Conservation (phyloP, 2,888 invertebrate genomes). For the Tethea ocularis region DNA sequence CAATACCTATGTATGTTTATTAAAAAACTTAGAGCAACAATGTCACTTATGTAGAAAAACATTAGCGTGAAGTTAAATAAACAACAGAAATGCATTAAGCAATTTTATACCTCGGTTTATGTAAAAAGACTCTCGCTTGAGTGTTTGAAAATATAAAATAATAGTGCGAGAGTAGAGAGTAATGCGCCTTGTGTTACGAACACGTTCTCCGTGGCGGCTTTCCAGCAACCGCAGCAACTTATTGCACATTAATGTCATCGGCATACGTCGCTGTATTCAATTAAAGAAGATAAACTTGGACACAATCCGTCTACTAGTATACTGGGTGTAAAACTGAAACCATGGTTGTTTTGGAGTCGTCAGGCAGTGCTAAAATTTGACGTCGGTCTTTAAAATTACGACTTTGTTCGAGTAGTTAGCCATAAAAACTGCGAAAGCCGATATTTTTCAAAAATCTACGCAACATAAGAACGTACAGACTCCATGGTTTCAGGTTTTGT, state of each 20-base stretch:
- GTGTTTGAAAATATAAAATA: background rate
- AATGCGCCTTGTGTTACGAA: background rate
- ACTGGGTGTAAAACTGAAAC: too few species aligned
- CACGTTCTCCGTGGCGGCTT: slow-evolving; percentile 19
- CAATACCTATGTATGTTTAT: too few species aligned
- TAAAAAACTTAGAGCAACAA: too few species aligned
- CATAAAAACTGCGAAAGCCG: too few species aligned
- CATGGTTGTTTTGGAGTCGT: too few species aligned
- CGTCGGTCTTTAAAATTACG: too few species aligned
- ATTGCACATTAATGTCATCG: slow-evolving; percentile 29
- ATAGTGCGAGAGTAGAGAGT: background rate
- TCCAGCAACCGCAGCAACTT: slow-evolving; percentile 23
- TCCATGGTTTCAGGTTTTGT: too few species aligned
- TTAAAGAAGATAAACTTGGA: slow-evolving; percentile 11
- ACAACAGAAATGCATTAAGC: background rate
- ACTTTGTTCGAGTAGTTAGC: too few species aligned
- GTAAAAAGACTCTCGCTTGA: background rate
- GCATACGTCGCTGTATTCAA: slow-evolving; percentile 24
- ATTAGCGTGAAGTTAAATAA: background rate
- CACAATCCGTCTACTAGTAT: too few species aligned
- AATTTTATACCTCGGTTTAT: background rate
- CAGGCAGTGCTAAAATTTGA: too few species aligned
- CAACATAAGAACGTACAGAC: too few species aligned
- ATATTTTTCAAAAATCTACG: too few species aligned
- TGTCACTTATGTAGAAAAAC: background rate